Conservation (phyloP, 2,888 invertebrate species). For the Cosmia trapezina region DNA sequence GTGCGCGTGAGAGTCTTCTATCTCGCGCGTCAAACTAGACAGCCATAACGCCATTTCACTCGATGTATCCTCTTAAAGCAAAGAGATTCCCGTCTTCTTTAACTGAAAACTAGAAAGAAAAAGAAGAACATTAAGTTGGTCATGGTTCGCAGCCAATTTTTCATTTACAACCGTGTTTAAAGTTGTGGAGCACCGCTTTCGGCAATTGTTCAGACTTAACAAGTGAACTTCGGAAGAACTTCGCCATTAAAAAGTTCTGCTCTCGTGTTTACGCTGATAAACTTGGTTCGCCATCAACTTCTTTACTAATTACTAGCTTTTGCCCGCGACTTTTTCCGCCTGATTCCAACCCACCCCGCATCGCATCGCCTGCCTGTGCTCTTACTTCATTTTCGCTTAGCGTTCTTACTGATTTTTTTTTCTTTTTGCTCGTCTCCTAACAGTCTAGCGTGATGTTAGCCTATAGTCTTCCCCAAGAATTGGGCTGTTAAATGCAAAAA, state of each 20-base stretch:
- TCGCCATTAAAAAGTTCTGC: conserved; percentile 71
- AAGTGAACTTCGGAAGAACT: conserved; percentile 68
- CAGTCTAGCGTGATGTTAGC: too few relatives aligned
- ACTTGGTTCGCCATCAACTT: conserved; percentile 57
- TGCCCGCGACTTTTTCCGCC: too few relatives aligned
- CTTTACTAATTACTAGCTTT: conserved; percentile 50
- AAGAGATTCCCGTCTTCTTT: neutral
- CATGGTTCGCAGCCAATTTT: conserved; percentile 44
- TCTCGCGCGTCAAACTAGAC: too few relatives aligned
- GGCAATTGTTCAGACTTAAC: conserved; percentile 67
- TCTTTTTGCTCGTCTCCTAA: too few relatives aligned
- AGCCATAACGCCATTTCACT: too few relatives aligned
- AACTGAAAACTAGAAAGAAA: conserved; percentile 24
- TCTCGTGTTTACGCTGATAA: conserved; percentile 62
- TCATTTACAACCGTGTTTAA: conserved; percentile 50
- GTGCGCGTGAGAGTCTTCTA: too few relatives aligned
- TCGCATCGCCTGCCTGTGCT: too few relatives aligned
- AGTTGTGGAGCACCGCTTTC: conserved; percentile 63
- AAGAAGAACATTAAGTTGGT: conserved; percentile 20
- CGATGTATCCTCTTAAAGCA: neutral
- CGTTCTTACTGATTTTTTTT: too few relatives aligned
- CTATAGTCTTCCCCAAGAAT: too few relatives aligned
- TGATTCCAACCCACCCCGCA: too few relatives aligned
- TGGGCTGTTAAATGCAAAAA: too few relatives aligned
- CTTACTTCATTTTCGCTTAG: too few relatives aligned